A percentile compares a stretch with the other conserved stretches of the same genome.
phyloP scores from a whole-genome alignment of 2,113 vertebrate species.

The Panurus biarmicus region DNA sequence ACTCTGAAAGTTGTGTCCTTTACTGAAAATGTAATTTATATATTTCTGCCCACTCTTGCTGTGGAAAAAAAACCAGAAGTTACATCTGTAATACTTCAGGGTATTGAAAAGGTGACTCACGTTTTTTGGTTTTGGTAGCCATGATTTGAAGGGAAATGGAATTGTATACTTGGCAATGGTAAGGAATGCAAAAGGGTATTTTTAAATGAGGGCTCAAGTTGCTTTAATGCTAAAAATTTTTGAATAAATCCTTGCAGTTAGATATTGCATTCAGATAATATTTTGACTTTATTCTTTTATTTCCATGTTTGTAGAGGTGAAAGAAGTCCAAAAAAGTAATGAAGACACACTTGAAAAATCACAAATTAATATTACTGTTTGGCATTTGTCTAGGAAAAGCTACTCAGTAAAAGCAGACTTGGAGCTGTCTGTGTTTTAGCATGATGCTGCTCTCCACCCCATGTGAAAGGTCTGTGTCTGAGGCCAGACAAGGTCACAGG shows the following conservation, averaged over 20 bases:
- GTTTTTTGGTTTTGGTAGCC: background rate
- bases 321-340: background rate
- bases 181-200: background rate
- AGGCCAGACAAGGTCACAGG: background rate
- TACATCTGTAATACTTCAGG: background rate
- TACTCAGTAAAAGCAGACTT: background rate
- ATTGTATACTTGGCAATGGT: background rate
- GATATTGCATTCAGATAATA: background rate
- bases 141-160: background rate
- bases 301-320: background rate
- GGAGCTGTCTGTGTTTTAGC: background rate
- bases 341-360: background rate
- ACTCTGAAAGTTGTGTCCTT: background rate
- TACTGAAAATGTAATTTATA: background rate
- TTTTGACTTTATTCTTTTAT: background rate
- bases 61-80: background rate
- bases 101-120: background rate
- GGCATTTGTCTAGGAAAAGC: background rate
- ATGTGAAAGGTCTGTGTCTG: background rate
- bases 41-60: background rate
- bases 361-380: background rate
- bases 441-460: background rate
- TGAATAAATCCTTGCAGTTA: background rate
- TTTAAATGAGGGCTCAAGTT: background rate
- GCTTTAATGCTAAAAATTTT: background rate